phyloP scores from a whole-genome alignment of 1,140 invertebrate species.

The Ceratitis capitata region DNA sequence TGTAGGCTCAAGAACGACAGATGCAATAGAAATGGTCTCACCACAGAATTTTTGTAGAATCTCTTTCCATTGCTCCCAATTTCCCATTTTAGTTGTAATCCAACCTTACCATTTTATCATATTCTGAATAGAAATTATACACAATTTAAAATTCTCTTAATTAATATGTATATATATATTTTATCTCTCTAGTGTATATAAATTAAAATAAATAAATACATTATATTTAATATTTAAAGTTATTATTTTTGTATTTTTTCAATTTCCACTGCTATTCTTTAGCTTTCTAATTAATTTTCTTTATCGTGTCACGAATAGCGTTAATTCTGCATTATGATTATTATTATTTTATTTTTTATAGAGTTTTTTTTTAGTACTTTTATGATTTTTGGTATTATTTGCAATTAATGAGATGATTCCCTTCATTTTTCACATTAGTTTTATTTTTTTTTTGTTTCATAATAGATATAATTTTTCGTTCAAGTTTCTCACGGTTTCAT shows the following conservation, averaged over 20 bases:
- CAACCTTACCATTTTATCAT: no score
- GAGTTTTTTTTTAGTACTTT: neutral
- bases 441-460: neutral
- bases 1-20: no score
- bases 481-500: neutral
- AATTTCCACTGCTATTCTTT: neutral
- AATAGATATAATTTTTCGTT: neutral
- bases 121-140: neutral
- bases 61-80: neutral
- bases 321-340: constrained; percentile 1
- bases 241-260: neutral
- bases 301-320: neutral
- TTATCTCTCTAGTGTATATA: constrained; percentile 45
- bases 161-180: constrained; percentile 44
- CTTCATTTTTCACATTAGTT: neutral
- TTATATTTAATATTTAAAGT: constrained; percentile 38
- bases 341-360: neutral
- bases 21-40: no score
- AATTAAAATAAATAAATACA: constrained; percentile 45
- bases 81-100: no score
- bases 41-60: no score
- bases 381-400: neutral
- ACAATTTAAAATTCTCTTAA: constrained; percentile 10
- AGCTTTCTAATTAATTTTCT: neutral
- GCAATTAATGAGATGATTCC: neutral